Conservation (phyloP, 2,797 vertebrate genomes). For the Fratercula arctica region DNA sequence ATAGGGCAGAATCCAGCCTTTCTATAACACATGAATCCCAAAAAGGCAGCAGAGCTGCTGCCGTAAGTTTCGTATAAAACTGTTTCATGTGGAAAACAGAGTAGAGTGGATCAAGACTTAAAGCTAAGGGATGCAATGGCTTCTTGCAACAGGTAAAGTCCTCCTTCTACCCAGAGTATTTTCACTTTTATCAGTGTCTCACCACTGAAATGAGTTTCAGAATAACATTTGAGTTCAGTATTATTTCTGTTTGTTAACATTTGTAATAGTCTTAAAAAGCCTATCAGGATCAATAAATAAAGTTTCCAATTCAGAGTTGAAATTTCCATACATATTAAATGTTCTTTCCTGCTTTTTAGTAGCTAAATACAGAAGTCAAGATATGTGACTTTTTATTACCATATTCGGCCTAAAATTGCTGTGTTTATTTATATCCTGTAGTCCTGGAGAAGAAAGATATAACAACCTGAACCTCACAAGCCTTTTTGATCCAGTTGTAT, state of each 20-base stretch:
- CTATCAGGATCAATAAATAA: conserved; percentile 24
- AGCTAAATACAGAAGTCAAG: conserved; percentile 52
- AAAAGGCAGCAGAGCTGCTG: not conserved
- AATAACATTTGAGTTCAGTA: not conserved
- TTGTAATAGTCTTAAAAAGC: conserved; percentile 14
- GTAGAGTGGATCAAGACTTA: not conserved
- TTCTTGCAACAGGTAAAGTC: not conserved
- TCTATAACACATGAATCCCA: not conserved
- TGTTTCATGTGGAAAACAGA: not conserved
- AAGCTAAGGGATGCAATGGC: not conserved
- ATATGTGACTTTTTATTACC: conserved; percentile 45
- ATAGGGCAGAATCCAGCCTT: not conserved
- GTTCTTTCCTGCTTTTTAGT: conserved; percentile 22
- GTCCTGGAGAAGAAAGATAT: conserved; percentile 32
- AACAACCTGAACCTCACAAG: conserved; percentile 25
- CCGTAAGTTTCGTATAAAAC: not conserved
- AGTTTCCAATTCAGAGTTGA: conserved; percentile 29
- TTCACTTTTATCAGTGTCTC: not conserved
- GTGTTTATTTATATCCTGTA: conserved; percentile 62
- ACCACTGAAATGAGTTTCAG: not conserved
- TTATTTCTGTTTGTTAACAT: conserved; percentile 6
- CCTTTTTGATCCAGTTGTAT: not conserved
- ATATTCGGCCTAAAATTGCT: conserved; percentile 24
- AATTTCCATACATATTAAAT: conserved; percentile 67
- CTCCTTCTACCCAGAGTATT: not conserved